phyloP scores from a whole-genome alignment of 2,888 invertebrate species.

The Apotomis capreana region DNA sequence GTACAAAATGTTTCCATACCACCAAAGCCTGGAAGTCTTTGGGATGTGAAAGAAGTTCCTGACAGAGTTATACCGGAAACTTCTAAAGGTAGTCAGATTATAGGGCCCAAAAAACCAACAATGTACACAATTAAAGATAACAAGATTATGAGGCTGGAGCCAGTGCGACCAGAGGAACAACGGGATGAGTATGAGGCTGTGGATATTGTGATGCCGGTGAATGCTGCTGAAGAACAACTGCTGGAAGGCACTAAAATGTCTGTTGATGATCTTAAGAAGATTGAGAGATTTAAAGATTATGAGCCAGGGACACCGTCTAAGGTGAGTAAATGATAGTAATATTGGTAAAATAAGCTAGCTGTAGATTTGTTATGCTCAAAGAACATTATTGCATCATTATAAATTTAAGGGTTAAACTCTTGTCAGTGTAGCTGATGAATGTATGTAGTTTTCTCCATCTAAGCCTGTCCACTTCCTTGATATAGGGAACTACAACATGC shows the following conservation, averaged over 20 bases:
- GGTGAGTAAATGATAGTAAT: slow-evolving; percentile 53
- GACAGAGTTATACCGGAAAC: slow-evolving; percentile 44
- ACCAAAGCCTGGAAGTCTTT: slow-evolving; percentile 62
- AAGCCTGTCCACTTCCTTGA: no score
- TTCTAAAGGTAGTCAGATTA: slow-evolving; percentile 45
- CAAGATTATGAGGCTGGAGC: slow-evolving; percentile 75
- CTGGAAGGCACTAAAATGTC: slow-evolving; percentile 77
- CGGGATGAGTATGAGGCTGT: slow-evolving; percentile 62
- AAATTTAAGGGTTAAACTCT: no score
- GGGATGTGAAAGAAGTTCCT: slow-evolving; percentile 73
- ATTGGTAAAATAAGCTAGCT: no score
- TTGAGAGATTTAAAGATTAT: slow-evolving; percentile 81
- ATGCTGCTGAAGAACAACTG: slow-evolving; percentile 66
- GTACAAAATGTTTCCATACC: slow-evolving; percentile 47
- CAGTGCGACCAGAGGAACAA: slow-evolving; percentile 47
- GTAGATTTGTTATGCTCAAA: no score
- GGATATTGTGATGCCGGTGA: slow-evolving; percentile 68
- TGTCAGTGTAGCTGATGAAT: no score
- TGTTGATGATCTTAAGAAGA: slow-evolving; percentile 79
- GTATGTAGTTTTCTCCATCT: no score
- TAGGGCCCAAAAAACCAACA: slow-evolving; percentile 67
- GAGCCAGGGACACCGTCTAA: slow-evolving; percentile 79
- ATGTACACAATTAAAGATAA: slow-evolving; percentile 80
- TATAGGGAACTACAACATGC: no score
- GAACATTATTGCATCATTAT: no score